Percentiles rank a stretch among this genome's conserved stretches.
Evolutionary conservation across 2,888 invertebrate genomes (phyloP).

Genomic region (Eristalis pertinax): DNA sequence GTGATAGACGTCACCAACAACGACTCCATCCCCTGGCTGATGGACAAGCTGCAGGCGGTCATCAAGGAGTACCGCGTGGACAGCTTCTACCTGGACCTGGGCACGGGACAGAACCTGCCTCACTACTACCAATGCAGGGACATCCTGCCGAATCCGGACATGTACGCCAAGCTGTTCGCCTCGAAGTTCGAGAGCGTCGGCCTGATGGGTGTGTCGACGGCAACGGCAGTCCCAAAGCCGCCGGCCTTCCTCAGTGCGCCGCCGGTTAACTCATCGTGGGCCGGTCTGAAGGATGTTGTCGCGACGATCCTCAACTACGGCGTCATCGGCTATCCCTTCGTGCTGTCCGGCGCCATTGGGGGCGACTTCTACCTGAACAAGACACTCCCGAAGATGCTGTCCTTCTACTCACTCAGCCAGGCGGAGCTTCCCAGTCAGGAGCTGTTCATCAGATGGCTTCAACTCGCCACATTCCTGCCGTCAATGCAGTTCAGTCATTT

Average conservation of each 20-base stretch:
- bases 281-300: slow-evolving; percentile 90
- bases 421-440: slow-evolving; percentile 89
- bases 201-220: slow-evolving; percentile 90
- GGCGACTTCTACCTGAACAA: slow-evolving; percentile 89
- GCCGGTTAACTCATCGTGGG: slow-evolving; percentile 94
- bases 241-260: slow-evolving; percentile 94
- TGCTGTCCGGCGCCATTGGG: slow-evolving; percentile 96
- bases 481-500: slow-evolving; percentile 95
- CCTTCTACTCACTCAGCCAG: slow-evolving; percentile 83
- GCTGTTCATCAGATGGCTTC: slow-evolving; percentile 94
- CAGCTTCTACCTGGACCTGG: slow-evolving; percentile 92
- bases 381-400: slow-evolving; percentile 80
- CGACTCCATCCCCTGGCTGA: slow-evolving; percentile 90
- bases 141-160: slow-evolving; percentile 89
- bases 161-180: slow-evolving; percentile 88
- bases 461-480: slow-evolving; percentile 94
- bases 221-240: slow-evolving; percentile 89
- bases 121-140: slow-evolving; percentile 91
- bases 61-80: slow-evolving; percentile 90
- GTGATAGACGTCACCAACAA: slow-evolving; percentile 94
- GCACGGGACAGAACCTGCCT: slow-evolving; percentile 92
- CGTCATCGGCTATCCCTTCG: slow-evolving; percentile 94
- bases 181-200: slow-evolving; percentile 82
- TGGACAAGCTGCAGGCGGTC: slow-evolving; percentile 87
- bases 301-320: slow-evolving; percentile 94